Evolutionary conservation across 2,113 vertebrate species (phyloP).

Genomic region (Symphodus melops): DNA sequence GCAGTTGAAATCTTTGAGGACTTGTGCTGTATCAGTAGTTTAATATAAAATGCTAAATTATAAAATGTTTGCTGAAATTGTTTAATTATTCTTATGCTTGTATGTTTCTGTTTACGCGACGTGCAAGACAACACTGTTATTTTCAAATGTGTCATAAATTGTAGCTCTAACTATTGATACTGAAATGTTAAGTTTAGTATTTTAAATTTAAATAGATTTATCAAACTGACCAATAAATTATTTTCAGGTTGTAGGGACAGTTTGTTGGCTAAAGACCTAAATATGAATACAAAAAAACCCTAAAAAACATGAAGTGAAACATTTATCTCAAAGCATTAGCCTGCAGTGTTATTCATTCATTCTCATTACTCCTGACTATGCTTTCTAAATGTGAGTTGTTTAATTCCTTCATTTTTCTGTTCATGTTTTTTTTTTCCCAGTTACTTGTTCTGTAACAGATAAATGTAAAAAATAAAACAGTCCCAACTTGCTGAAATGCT

Average conservation of each 20-base stretch:
- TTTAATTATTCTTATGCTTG: conserved; percentile 9
- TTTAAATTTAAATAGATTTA: conserved; percentile 8
- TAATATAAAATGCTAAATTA: conserved; percentile 9
- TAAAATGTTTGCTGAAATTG: conserved; percentile 14
- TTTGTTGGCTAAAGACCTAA: conserved; percentile 32
- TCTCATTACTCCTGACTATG: background rate
- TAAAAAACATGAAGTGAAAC: background rate
- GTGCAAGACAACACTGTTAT: background rate
- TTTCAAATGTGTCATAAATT: conserved; percentile 4
- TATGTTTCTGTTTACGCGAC: background rate
- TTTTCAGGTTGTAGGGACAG: conserved; percentile 24
- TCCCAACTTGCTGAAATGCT: conserved; percentile 23
- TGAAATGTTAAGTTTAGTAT: background rate
- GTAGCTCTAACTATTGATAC: background rate
- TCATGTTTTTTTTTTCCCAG: conserved; percentile 22
- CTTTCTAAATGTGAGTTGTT: conserved; percentile 11
- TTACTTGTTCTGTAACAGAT: conserved; percentile 30
- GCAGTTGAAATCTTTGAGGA: conserved; percentile 9
- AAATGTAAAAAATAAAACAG: conserved; percentile 57
- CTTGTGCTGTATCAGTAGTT: background rate
- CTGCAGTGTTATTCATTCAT: background rate
- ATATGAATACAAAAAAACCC: background rate
- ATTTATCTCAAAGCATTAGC: background rate
- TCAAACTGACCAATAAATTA: conserved; percentile 18
- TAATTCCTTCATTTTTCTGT: conserved; percentile 46